Conservation (phyloP, 2,113 vertebrate genomes). For the Pheucticus melanocephalus region DNA sequence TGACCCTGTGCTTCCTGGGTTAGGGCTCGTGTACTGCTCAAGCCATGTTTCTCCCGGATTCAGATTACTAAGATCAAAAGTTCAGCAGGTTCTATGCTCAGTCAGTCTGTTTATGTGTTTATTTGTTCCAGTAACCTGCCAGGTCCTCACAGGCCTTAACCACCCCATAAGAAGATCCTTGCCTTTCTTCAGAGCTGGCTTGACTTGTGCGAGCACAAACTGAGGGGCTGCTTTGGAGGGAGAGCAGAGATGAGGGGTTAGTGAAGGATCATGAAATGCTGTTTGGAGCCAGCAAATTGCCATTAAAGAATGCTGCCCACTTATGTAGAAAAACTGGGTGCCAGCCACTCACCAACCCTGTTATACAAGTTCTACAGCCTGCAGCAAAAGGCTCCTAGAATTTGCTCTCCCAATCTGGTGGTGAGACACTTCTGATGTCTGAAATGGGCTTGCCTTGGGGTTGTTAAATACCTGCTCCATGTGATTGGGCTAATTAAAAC, state of each 20-base stretch:
- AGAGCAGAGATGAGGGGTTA: background rate
- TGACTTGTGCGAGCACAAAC: background rate
- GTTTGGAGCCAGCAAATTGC: background rate
- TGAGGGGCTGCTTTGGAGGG: background rate
- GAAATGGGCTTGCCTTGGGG: conserved; percentile 33
- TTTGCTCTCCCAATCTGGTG: background rate
- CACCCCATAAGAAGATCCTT: background rate
- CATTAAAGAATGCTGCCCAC: conserved; percentile 43
- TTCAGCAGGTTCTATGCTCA: background rate
- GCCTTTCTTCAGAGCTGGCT: background rate
- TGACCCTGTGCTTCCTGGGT: background rate
- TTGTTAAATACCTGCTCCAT: conserved; percentile 61
- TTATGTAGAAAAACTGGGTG: conserved; percentile 54
- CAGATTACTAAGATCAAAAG: background rate
- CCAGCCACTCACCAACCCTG: background rate
- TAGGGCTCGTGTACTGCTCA: fast-evolving
- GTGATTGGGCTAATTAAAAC: conserved; percentile 65
- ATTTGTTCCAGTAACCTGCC: background rate
- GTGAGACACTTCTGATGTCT: conserved; percentile 32
- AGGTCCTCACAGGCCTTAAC: background rate
- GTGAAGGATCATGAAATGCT: background rate
- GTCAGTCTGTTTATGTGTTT: background rate
- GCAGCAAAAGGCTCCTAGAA: background rate
- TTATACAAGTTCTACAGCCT: conserved; percentile 30
- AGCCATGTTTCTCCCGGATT: background rate